phyloP scores from a whole-genome alignment of 2,113 vertebrate genomes.

The Amphiprion percula region DNA sequence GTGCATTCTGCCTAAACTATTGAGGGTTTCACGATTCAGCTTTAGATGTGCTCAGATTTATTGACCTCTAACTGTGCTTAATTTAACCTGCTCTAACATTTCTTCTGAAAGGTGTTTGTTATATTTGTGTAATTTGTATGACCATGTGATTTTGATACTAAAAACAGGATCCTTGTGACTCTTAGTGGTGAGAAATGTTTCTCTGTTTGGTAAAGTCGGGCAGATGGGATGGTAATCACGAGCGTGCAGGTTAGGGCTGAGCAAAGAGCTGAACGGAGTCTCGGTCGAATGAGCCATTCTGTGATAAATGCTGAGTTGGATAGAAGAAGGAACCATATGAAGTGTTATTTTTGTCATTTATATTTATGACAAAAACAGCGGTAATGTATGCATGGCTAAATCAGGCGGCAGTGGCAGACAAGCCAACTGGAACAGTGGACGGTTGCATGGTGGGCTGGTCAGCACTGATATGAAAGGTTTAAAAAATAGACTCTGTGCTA shows the following conservation, averaged over 20 bases:
- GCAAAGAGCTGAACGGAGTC: not conserved
- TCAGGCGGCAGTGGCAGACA: slow-evolving; percentile 8
- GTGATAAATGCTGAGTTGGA: not conserved
- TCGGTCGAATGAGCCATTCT: slow-evolving; percentile 1
- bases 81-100: not conserved
- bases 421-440: slow-evolving; percentile 23
- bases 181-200: not conserved
- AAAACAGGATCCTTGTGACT: not conserved
- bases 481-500: slow-evolving; percentile 1
- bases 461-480: slow-evolving; percentile 26
- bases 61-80: not conserved
- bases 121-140: not conserved
- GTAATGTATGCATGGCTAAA: slow-evolving; percentile 15
- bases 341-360: slow-evolving; percentile 28
- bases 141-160: not conserved
- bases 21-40: not conserved
- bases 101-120: not conserved
- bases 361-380: slow-evolving; percentile 35
- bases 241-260: not conserved
- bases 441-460: slow-evolving; percentile 9
- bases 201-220: not conserved
- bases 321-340: not conserved
- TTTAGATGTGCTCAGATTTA: not conserved
- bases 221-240: not conserved
- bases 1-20: not conserved